Evolutionary conservation across 2,113 vertebrate genomes (phyloP).

Genomic region (Tonatia bakeri): DNA sequence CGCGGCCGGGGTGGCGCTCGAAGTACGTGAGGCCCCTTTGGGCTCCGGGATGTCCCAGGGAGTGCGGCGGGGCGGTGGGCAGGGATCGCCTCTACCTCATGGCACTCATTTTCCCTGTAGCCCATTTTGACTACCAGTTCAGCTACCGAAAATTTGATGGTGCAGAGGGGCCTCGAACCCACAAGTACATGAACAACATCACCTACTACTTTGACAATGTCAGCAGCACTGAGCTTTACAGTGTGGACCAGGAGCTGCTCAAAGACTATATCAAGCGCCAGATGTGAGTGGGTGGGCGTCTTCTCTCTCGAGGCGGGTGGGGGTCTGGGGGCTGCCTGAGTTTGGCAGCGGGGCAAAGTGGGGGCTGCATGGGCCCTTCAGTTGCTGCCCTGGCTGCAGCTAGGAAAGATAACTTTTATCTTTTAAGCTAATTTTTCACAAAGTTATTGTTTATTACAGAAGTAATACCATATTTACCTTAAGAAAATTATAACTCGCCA

Average conservation of each 20-base stretch:
- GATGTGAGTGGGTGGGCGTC: conserved; percentile 86
- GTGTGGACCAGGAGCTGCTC: conserved; percentile 94
- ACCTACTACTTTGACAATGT: conserved; percentile 99
- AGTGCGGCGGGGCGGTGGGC: not conserved
- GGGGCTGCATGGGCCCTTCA: not conserved
- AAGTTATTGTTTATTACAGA: not conserved
- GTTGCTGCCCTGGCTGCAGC: not conserved
- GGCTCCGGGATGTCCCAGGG: conserved; percentile 52
- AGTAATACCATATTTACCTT: not conserved
- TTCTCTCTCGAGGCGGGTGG: not conserved
- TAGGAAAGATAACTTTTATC: not conserved
- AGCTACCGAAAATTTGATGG: conserved; percentile 91
- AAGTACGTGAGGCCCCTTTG: conserved; percentile 74
- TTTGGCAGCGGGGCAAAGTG: not conserved
- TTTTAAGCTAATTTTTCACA: not conserved
- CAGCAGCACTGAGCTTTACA: conserved; percentile 94
- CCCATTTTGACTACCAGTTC: conserved; percentile 95
- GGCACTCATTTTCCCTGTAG: conserved; percentile 71
- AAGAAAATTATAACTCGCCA: not conserved
- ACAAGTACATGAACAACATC: conserved; percentile 91
- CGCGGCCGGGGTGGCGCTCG: conserved; percentile 89
- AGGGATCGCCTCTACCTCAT: not conserved
- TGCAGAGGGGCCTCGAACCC: conserved; percentile 87
- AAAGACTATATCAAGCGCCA: conserved; percentile 99
- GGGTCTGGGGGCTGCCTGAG: not conserved